Evolutionary conservation across 2,797 vertebrate species (phyloP).

Genomic region (Babyrousa celebensis): DNA sequence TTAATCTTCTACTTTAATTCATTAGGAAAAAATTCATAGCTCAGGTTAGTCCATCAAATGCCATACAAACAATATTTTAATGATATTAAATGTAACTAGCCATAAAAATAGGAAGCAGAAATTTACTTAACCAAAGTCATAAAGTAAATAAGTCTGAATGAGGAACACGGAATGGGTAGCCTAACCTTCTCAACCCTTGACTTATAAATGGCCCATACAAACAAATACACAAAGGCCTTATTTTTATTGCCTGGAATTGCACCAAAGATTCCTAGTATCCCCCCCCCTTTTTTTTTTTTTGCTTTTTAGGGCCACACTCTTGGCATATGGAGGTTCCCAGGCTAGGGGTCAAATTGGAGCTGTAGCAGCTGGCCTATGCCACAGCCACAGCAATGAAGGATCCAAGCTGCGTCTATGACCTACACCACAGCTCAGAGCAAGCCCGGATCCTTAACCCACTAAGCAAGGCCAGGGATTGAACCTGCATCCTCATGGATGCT

Average conservation of each 20-base stretch:
- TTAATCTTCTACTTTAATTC: conserved; percentile 28
- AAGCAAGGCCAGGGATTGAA: too few species aligned
- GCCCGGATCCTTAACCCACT: too few species aligned
- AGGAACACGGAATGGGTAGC: not conserved
- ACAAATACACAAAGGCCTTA: not conserved
- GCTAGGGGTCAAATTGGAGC: too few species aligned
- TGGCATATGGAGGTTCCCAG: too few species aligned
- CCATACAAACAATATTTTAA: conserved; percentile 54
- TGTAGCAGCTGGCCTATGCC: too few species aligned
- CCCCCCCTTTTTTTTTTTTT: too few species aligned
- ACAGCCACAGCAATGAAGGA: too few species aligned
- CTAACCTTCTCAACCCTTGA: not conserved
- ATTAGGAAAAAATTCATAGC: conserved; percentile 38
- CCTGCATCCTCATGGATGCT: too few species aligned
- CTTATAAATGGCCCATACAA: not conserved
- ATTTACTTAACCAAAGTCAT: conserved; percentile 7
- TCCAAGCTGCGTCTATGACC: too few species aligned
- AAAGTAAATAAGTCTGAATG: not conserved
- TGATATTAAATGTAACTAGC: conserved; percentile 37
- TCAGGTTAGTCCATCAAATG: conserved; percentile 43
- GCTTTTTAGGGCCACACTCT: too few species aligned
- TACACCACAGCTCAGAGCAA: too few species aligned
- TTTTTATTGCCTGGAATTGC: conserved; percentile 8
- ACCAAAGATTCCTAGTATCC: not conserved
- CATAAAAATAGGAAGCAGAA: conserved; percentile 31